Evolutionary conservation across 2,888 invertebrate species (phyloP), one percentile per base, ranked within the genome.

Genomic region (Caenorhabditis becei): DNA sequence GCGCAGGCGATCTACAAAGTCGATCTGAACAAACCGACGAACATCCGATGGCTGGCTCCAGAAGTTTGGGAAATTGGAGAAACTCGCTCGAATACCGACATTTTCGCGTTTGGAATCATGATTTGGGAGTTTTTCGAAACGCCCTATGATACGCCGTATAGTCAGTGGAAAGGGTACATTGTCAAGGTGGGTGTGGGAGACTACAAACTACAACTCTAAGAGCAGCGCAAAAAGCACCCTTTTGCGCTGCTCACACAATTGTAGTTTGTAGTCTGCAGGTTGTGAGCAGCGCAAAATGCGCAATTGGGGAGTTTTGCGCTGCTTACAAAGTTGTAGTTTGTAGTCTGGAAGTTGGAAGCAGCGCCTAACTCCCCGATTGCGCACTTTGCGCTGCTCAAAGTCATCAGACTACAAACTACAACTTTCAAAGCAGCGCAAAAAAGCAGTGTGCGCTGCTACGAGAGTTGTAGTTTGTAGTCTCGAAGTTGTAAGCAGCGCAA

Each of bases 1-100:
- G 75, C 79, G 10, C 81, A 81, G 10, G 63, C 83, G n/a, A 70
- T 83, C 56, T 84, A 84, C 70, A 83, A 86, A 77, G 82, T 86
- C 41, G 88, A 88, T 63, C 81, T 87, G 37, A 79, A 69, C 62
- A 88, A 88, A 63, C 88, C 88, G 44, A 77, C 79, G 41, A 88
- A 88, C 75, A 86, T 88, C 16, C 85, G 88, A 24, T 88, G 88
- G 88, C 77, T 88, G 51, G 87, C 88, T 3, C 88, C 88, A 10
- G 88, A 88, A 72, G 88, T 88, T 18, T 88, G 88, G 88, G 82
- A 83, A 18, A 87, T 69, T 44, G 88, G 86, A n/a, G 87, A 88
- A 71, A 88, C 88, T 8, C 83, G 84, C n/a, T 82, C 79, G 71
- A 83, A 83, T 72, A 88, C 88, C 4, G 88, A 88, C 79, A 83